These are phyloP conservation scores for Dioctria rufipes DNA, from an alignment of 2,888 invertebrate genomes.

Conservation along the genomic window DNA sequence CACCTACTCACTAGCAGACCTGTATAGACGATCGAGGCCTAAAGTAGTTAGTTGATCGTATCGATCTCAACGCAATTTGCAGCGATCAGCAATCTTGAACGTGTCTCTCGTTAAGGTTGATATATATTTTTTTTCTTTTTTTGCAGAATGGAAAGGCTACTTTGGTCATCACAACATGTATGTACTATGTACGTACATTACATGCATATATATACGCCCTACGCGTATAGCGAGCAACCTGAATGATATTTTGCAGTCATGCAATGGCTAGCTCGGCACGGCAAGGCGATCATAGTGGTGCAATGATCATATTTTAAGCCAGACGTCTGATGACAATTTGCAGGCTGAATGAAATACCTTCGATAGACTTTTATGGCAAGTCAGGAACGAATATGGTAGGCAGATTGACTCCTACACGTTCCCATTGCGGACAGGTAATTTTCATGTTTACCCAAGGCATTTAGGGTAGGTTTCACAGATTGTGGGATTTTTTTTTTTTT, in stretches of 20 bases:
- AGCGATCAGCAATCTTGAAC: background rate
- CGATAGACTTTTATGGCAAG: conserved; percentile 4
- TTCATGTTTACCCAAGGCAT: background rate
- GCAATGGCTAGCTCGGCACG: no score
- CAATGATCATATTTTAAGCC: background rate
- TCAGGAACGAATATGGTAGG: conserved; percentile 24
- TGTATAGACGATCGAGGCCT: background rate
- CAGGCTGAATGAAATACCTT: background rate
- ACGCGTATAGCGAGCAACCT: no score
- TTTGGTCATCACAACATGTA: background rate
- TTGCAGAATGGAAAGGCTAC: background rate
- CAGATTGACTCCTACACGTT: conserved; percentile 7
- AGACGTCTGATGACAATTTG: background rate
- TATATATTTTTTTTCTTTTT: no score
- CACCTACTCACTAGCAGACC: background rate
- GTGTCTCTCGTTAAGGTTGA: background rate
- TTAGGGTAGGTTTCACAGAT: conserved; percentile 5
- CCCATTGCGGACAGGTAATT: background rate
- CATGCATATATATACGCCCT: no score
- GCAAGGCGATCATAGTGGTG: background rate
- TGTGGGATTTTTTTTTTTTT: background rate
- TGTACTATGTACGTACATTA: no score
- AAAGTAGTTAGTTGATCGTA: background rate
- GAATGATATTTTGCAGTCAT: no score
- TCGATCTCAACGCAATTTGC: background rate